Conservation (phyloP, 2,113 vertebrate species). For the Suricata suricatta region DNA sequence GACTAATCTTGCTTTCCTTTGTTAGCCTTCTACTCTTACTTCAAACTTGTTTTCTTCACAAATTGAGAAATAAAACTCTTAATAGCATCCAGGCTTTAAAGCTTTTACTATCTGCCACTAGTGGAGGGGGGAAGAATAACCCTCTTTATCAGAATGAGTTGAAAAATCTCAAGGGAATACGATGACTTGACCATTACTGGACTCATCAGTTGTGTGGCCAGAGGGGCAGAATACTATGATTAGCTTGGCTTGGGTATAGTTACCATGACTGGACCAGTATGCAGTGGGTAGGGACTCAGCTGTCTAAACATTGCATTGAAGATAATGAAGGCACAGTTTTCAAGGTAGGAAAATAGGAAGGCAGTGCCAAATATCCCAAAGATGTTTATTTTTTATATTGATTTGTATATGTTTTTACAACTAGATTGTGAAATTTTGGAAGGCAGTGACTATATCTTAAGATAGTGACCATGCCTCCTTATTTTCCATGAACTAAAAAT, state of each 20-base stretch:
- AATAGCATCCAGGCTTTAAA: background rate
- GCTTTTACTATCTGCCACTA: background rate
- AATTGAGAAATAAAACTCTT: background rate
- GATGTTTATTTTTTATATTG: background rate
- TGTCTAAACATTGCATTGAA: background rate
- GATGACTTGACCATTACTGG: background rate
- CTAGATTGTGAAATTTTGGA: background rate
- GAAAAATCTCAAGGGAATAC: background rate
- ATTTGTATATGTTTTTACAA: background rate
- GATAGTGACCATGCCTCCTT: background rate
- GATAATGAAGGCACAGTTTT: background rate
- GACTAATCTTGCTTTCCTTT: background rate
- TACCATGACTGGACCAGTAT: background rate
- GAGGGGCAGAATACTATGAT: background rate
- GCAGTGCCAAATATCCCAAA: background rate
- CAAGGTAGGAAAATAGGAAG: background rate
- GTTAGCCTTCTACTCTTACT: background rate
- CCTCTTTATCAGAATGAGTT: background rate
- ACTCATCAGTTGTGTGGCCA: background rate
- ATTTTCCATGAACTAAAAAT: conserved; percentile 6
- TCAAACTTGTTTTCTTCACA: background rate
- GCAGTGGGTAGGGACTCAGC: background rate
- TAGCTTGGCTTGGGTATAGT: background rate
- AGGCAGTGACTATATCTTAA: background rate
- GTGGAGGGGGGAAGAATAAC: background rate